Evolutionary conservation across 2,888 invertebrate genomes (phyloP), one percentile per base, ranked within the genome.

Genomic region (Leucozona laternaria): DNA sequence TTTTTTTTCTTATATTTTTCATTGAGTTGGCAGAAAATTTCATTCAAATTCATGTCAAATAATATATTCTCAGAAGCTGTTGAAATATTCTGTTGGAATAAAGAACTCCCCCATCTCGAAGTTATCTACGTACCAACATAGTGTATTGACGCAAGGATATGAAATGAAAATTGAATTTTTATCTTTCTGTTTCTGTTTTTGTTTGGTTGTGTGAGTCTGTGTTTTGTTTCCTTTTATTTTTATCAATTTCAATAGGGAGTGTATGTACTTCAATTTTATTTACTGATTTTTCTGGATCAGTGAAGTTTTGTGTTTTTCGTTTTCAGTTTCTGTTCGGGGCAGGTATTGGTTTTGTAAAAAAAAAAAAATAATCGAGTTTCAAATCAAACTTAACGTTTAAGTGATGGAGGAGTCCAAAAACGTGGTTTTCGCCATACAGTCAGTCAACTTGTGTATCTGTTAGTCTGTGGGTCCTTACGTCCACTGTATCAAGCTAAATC

Each of bases 81-180:
- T 70, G 72, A 68, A 68, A 68, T 68, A n/a, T 53, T 53, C 11
- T 28, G 7, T 17, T 0, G 60, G 25, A 50, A 20, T 15, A 8
- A 60, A 60, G 58, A 17, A 13, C 4, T n/a, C 22, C 22, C 5
- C 31, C 11, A 2, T n/a, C 17, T 20, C 25, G 1, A 28, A 15
- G 25, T 53, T 11, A 11, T 28, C 5, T 28, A 5, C 17, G 11
- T n/a, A 6, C 13, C 7, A 34, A 48, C 28, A 37, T 25, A 37
- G 53, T 68, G 17, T 53, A 25, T 68, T 68, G 66, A 37, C 28
- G 40, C 72, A 81, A 81, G 77, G 72, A 78, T 73, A 53, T 68
- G 58, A 68, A 81, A 81, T 50, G 81, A 73, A 85, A 85, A 85
- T 85, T 85, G 81, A 85, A 85, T 81, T 81, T 81, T 80, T 73